These are phyloP conservation scores for Drosophila planitibia DNA, from an alignment of 2,888 invertebrate species.

Conservation along the genomic window DNA sequence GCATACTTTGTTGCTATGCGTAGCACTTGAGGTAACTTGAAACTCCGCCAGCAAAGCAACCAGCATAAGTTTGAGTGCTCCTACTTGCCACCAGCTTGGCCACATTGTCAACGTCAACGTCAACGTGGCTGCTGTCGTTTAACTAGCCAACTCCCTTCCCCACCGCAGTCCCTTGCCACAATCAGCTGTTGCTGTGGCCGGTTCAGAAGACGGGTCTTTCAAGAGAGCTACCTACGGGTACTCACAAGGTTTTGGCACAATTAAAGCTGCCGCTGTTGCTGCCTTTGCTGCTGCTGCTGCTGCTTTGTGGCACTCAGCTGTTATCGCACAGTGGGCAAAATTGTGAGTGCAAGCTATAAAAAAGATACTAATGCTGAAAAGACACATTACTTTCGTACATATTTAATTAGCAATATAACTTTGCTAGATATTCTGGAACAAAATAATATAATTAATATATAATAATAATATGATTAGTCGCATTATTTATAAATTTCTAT, in stretches of 20 bases:
- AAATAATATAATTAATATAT: too few species aligned
- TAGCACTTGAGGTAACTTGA: conserved; percentile 70
- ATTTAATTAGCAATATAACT: not conserved
- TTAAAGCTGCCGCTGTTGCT: conserved; percentile 65
- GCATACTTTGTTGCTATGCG: conserved; percentile 45
- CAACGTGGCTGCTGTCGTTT: conserved; percentile 46
- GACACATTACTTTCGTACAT: not conserved
- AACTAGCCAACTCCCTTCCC: conserved; percentile 14
- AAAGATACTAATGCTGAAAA: not conserved
- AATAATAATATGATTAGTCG: too few species aligned
- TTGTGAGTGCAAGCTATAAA: not conserved
- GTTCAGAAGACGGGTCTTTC: conserved; percentile 47
- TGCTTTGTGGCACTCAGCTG: conserved; percentile 44
- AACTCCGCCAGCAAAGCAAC: conserved; percentile 64
- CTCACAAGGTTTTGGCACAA: conserved; percentile 75
- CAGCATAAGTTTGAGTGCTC: conserved; percentile 59
- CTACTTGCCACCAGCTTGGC: conserved; percentile 44
- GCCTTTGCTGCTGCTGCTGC: not conserved
- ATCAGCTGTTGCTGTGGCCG: conserved; percentile 69
- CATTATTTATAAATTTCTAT: too few species aligned
- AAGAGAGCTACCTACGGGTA: conserved; percentile 72
- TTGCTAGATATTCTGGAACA: not conserved
- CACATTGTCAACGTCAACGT: conserved; percentile 76
- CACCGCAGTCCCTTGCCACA: conserved; percentile 24
- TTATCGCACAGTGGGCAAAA: conserved; percentile 42